Conservation (phyloP, 1,140 invertebrate species). For the Yoshiicerus persimilis region DNA sequence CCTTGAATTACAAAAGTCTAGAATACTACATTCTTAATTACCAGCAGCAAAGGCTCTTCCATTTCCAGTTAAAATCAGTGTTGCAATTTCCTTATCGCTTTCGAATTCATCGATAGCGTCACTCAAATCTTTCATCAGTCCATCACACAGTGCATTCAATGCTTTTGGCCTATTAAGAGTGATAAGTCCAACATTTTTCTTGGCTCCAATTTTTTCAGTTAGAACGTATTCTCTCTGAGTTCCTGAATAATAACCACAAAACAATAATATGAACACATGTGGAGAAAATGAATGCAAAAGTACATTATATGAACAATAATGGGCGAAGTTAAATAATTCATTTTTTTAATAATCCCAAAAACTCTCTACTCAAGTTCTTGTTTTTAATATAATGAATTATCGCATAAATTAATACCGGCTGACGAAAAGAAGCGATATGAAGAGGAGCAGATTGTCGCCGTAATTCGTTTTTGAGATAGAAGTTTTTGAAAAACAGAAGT, state of each 20-base stretch:
- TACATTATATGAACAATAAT: too few species aligned
- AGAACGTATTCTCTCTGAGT: slow-evolving; percentile 70
- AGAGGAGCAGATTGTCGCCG: background rate
- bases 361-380: too few species aligned
- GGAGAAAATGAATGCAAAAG: too few species aligned
- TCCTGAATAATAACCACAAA: too few species aligned
- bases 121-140: slow-evolving; percentile 80
- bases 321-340: too few species aligned
- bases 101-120: slow-evolving; percentile 74
- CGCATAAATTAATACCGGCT: background rate
- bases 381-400: background rate
- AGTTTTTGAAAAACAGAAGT: background rate
- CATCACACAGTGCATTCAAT: slow-evolving; percentile 88
- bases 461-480: background rate
- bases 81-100: slow-evolving; percentile 69
- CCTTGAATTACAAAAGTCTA: too few species aligned
- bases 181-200: slow-evolving; percentile 88
- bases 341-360: too few species aligned
- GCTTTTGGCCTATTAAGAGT: slow-evolving; percentile 91
- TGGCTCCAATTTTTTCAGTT: slow-evolving; percentile 76
- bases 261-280: too few species aligned
- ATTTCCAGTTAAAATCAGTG: background rate
- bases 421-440: background rate
- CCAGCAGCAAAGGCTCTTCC: slow-evolving; percentile 23
- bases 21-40: slow-evolving; percentile 25